phyloP scores from a whole-genome alignment of 1,140 invertebrate genomes.

The Zaprionus inermis region DNA sequence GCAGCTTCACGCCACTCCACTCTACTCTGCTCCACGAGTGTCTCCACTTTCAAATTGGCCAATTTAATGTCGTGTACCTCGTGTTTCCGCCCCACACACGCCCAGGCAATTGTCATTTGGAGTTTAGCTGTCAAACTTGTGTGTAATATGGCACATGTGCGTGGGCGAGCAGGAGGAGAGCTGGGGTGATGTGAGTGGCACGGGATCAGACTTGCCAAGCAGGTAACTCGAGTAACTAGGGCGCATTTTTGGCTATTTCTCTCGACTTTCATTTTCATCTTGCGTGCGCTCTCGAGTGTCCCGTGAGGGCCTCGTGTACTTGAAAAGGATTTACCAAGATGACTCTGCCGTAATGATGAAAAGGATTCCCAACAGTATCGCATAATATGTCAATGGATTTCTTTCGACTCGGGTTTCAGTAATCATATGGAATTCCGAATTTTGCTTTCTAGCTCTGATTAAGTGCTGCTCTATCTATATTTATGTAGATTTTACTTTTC shows the following conservation, averaged over 20 bases:
- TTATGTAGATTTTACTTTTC: slow-evolving; percentile 9
- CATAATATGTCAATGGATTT: slow-evolving; percentile 8
- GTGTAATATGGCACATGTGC: slow-evolving; percentile 27
- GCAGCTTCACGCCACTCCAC: slow-evolving; percentile 10
- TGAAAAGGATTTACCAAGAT: slow-evolving; percentile 7
- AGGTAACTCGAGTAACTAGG: slow-evolving; percentile 29
- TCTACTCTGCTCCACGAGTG: background rate
- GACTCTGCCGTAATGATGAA: slow-evolving; percentile 1
- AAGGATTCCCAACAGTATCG: slow-evolving; percentile 3
- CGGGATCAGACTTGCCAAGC: background rate
- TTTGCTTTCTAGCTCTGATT: slow-evolving; percentile 8
- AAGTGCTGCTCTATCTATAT: background rate
- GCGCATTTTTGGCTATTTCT: slow-evolving; percentile 7
- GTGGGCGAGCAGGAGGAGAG: slow-evolving; percentile 1
- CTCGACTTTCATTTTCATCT: slow-evolving; percentile 7
- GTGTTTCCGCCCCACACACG: slow-evolving; percentile 39
- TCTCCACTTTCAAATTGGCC: slow-evolving; percentile 65
- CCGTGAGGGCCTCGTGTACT: background rate
- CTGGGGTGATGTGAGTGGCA: background rate
- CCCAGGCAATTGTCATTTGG: slow-evolving; percentile 66
- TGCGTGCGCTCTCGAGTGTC: background rate
- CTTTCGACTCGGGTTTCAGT: too few species aligned
- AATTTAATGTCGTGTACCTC: slow-evolving; percentile 62
- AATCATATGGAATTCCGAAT: slow-evolving; percentile 1
- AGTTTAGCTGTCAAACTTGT: slow-evolving; percentile 61